Evolutionary conservation across 2,797 vertebrate genomes (phyloP).

Genomic region (Rallus crepitans): DNA sequence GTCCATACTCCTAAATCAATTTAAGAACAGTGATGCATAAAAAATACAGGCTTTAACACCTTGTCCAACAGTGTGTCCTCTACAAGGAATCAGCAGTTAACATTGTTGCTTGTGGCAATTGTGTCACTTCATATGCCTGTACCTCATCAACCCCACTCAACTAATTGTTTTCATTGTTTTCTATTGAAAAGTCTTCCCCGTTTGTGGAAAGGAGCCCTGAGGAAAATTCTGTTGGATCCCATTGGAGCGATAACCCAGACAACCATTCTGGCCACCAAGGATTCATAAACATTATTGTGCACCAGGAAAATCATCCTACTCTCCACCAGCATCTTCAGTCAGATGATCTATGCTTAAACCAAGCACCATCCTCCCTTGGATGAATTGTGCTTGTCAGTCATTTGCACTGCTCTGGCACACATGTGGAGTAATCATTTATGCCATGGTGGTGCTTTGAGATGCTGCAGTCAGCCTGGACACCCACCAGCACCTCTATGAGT

Average conservation of each 20-base stretch:
- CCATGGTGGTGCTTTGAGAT: neutral
- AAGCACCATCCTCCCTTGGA: neutral
- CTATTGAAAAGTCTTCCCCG: neutral
- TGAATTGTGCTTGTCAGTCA: neutral
- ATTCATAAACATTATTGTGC: fast-evolving
- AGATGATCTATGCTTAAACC: neutral
- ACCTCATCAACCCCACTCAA: neutral
- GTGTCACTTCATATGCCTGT: neutral
- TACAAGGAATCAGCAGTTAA: neutral
- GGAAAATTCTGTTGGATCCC: neutral
- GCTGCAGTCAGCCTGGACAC: neutral
- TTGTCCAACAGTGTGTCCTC: neutral
- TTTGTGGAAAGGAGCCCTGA: neutral
- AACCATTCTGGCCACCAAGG: neutral
- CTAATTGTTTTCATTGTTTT: neutral
- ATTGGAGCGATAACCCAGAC: neutral
- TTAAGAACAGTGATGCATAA: neutral
- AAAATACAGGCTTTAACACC: neutral
- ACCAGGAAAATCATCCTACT: neutral
- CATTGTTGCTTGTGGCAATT: neutral
- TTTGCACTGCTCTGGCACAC: neutral
- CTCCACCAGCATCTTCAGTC: neutral
- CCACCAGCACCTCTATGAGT: neutral
- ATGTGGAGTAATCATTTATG: neutral
- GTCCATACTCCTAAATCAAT: neutral